Base-by-base conservation (phyloP, 2,888 invertebrate species). In the Scrobipalpa atriplicella region DNA sequence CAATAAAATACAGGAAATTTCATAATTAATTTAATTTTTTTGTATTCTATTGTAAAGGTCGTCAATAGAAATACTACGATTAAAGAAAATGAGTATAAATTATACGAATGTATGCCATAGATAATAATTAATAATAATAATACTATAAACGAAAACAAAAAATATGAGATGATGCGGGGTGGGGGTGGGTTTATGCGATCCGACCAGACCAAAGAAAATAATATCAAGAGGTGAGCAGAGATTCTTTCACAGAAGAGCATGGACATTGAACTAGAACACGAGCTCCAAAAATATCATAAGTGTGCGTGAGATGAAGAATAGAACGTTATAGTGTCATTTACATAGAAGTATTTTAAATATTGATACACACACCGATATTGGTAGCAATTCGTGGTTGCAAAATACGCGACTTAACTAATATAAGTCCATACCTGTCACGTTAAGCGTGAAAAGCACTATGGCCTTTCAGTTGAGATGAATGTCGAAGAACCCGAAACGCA, bases 171-270 rank as follows among this genome's bases (percentile, higher is more conserved):
- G 70, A 71, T 72, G 81, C 82, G 43, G 41, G 84, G 83, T 80
- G 79, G 84, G 84, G 86, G 90, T 90, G 91, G 91, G 91, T 90
- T 90, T 89, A 90, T 89, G 89, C 76, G 73, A 80, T 71, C 73
- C 75, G 71, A 66, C 70, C 66, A 74, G 36, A 62, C 58, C 9
- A 74, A 69, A 74, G 69, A 67, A 69, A 71, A 64, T 67, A 66
- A 65, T 65, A 72, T 70, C 70, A 73, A 74, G 75, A 77, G 72
- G 75, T 78, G 87, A 89, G 88, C 90, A 90, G 90, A 90, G 90
- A 90, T 87, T 85, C 79, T 64, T 79, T 76, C 70, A 69, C 70
- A 72, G 70, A 70, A 66, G 69, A 71, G 66, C 68, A 64, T 54
- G 62, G 54, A 43, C 29, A 36, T 43, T 43, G 13, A 43, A 43